A percentile compares a stretch with the other conserved stretches of the same genome.
Conservation (phyloP, 2,888 invertebrate species). For the Melinopterus prodromus region DNA sequence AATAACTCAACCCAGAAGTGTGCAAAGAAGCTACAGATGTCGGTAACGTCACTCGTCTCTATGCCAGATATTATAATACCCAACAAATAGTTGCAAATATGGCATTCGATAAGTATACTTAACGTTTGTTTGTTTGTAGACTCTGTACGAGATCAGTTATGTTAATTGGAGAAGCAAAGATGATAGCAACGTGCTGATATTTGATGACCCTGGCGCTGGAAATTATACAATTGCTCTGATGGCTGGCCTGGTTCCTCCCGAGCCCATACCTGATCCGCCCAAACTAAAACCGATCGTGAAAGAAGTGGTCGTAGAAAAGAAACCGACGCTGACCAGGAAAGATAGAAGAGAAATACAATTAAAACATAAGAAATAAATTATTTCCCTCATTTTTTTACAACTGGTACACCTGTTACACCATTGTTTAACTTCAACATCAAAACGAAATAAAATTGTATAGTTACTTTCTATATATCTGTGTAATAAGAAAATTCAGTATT, state of each 20-base stretch:
- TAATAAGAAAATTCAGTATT: too few relatives aligned
- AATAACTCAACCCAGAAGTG: conserved; percentile 50
- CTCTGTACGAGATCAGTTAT: conserved; percentile 58
- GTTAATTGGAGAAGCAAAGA: conserved; percentile 55
- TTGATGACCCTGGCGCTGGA: conserved; percentile 62
- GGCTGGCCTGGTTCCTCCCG: conserved; percentile 52
- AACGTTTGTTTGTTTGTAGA: conserved; percentile 37
- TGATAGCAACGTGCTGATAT: conserved; percentile 57
- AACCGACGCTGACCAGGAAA: conserved; percentile 36
- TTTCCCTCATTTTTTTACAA: background rate
- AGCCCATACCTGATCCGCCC: conserved; percentile 38
- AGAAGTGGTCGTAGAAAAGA: conserved; percentile 29
- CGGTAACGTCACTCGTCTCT: conserved; percentile 40
- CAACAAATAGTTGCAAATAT: too few relatives aligned
- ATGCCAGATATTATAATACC: too few relatives aligned
- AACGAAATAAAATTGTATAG: too few relatives aligned
- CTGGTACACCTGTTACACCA: too few relatives aligned
- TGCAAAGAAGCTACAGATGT: conserved; percentile 53
- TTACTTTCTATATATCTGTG: too few relatives aligned
- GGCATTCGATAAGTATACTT: too few relatives aligned
- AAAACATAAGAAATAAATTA: conserved; percentile 5
- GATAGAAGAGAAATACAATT: conserved; percentile 35
- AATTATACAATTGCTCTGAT: conserved; percentile 62
- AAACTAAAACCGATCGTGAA: conserved; percentile 36
- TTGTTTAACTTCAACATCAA: too few relatives aligned